Evolutionary conservation across 2,113 vertebrate species (phyloP).

Genomic region (Pterophyllum scalare): DNA sequence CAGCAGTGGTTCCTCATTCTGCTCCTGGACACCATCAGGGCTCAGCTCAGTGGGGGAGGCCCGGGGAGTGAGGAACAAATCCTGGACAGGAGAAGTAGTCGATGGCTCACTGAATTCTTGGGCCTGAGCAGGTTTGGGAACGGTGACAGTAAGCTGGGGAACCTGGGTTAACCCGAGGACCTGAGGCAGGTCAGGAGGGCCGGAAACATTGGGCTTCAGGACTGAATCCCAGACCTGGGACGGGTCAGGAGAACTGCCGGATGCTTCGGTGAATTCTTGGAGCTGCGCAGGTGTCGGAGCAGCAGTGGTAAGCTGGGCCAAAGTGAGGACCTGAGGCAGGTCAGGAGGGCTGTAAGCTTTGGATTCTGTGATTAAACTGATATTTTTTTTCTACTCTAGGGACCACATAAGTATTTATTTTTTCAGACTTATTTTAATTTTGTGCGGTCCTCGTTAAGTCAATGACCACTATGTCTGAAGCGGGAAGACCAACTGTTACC

Average conservation of each 20-base stretch:
- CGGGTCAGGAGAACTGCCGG: too few species aligned
- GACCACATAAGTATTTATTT: neutral
- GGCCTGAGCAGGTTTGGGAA: accelerated
- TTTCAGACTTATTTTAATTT: neutral
- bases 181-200: neutral
- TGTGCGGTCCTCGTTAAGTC: too few species aligned
- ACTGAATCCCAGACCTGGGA: neutral
- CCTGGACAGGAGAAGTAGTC: neutral
- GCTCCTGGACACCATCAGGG: neutral
- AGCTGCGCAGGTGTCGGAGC: too few species aligned
- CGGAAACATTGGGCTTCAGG: neutral
- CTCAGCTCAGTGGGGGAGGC: neutral
- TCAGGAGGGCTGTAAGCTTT: too few species aligned
- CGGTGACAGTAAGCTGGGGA: neutral
- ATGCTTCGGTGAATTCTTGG: too few species aligned
- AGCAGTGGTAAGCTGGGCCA: too few species aligned
- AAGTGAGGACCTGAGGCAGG: too few species aligned
- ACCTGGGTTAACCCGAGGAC: neutral
- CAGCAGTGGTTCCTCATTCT: neutral
- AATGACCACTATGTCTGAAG: neutral
- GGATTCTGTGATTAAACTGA: too few species aligned
- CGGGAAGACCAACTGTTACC: neutral
- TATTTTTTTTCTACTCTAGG: neutral
- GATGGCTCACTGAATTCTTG: neutral
- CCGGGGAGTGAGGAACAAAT: neutral